Percentiles rank a stretch among this genome's conserved stretches.
Conservation (phyloP, 2,888 invertebrate species). For the Actias luna region DNA sequence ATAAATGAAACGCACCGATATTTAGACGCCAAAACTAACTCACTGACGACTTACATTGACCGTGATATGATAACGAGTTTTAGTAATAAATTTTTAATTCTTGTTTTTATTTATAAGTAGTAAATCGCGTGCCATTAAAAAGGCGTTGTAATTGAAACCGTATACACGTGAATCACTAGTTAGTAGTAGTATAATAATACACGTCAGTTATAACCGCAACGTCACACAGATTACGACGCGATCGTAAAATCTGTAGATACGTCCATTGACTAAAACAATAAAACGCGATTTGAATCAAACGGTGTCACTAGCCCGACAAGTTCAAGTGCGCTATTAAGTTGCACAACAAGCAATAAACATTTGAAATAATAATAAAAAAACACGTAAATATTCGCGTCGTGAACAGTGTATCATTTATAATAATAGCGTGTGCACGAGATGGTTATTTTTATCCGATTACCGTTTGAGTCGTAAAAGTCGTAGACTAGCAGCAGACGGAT, state of each 20-base stretch:
- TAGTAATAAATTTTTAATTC: background rate
- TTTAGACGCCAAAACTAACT: background rate
- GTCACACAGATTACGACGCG: slow-evolving; percentile 73
- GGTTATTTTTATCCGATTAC: slow-evolving; percentile 75
- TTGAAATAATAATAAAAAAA: slow-evolving; percentile 52
- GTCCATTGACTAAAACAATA: slow-evolving; percentile 78
- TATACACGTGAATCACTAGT: slow-evolving; percentile 62
- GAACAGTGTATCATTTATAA: slow-evolving; percentile 54
- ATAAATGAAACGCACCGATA: background rate
- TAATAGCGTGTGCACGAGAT: slow-evolving; percentile 51
- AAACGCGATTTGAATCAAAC: slow-evolving; percentile 77
- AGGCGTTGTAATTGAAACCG: slow-evolving; percentile 61
- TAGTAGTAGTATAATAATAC: slow-evolving; percentile 44
- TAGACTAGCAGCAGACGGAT: slow-evolving; percentile 76
- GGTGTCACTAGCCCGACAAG: slow-evolving; percentile 78
- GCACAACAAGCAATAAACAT: slow-evolving; percentile 74
- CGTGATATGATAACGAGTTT: background rate
- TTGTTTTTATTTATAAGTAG: background rate
- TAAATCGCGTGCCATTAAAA: slow-evolving; percentile 15
- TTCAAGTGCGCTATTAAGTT: slow-evolving; percentile 79
- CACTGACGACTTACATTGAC: background rate
- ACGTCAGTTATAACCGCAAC: slow-evolving; percentile 58
- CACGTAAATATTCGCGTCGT: slow-evolving; percentile 66
- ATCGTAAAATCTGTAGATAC: slow-evolving; percentile 76
- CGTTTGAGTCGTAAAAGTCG: slow-evolving; percentile 70